Percentiles rank a stretch among this genome's conserved stretches.
Conservation (phyloP, 1,140 invertebrate species). For the Drosophila truncata region DNA sequence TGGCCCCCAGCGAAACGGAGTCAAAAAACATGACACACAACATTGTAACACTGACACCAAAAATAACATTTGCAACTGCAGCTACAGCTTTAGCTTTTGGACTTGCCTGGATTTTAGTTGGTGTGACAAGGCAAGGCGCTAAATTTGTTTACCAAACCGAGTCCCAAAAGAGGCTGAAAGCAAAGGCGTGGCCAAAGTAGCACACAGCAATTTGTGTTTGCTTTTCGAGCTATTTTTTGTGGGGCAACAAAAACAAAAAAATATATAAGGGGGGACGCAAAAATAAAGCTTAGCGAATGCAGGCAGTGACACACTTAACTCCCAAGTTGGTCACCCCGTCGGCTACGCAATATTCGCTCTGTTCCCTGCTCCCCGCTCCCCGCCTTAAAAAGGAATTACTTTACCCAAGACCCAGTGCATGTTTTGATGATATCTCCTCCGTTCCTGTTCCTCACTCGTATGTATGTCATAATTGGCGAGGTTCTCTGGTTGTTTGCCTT, state of each 20-base stretch:
- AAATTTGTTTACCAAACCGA: slow-evolving; percentile 70
- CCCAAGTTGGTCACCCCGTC: slow-evolving; percentile 54
- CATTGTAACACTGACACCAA: slow-evolving; percentile 71
- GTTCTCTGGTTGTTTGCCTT: slow-evolving; percentile 6
- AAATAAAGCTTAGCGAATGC: slow-evolving; percentile 24
- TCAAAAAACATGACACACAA: slow-evolving; percentile 39
- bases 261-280: background rate
- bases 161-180: slow-evolving; percentile 39
- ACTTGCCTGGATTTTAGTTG: slow-evolving; percentile 60
- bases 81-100: slow-evolving; percentile 36
- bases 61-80: slow-evolving; percentile 60
- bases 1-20: slow-evolving; percentile 35
- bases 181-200: slow-evolving; percentile 23
- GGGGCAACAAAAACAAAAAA: slow-evolving; percentile 7
- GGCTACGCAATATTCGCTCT: slow-evolving; percentile 62
- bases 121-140: slow-evolving; percentile 75
- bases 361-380: no score
- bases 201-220: slow-evolving; percentile 56
- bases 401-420: slow-evolving; percentile 3
- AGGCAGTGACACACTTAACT: slow-evolving; percentile 46
- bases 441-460: slow-evolving; percentile 21
- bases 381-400: slow-evolving; percentile 20
- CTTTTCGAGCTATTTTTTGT: slow-evolving; percentile 33
- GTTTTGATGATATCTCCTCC: slow-evolving; percentile 40
- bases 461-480: slow-evolving; percentile 54